phyloP scores from a whole-genome alignment of 1,140 invertebrate species.

The Leptinotarsa defecta region DNA sequence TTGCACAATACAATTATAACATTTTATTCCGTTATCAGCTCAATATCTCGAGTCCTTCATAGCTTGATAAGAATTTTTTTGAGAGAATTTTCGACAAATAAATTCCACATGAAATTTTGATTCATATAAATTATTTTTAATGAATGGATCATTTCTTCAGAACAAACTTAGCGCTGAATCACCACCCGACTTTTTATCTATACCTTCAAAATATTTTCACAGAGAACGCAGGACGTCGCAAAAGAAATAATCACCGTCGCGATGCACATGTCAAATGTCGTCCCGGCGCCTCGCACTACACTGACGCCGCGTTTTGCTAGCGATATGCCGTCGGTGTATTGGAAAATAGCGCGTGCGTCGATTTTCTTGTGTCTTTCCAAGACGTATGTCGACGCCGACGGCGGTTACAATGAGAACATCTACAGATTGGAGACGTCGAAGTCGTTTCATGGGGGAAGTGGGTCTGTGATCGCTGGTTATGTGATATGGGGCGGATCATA shows the following conservation, averaged over 20 bases:
- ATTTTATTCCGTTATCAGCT: too few species aligned
- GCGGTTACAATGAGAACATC: conserved; percentile 9
- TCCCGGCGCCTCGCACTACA: conserved; percentile 51
- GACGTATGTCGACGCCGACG: conserved; percentile 17
- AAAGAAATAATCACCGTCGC: conserved; percentile 21
- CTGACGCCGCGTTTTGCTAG: conserved; percentile 39
- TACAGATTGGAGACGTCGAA: neutral
- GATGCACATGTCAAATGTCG: conserved; percentile 28
- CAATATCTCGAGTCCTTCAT: too few species aligned
- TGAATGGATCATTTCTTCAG: too few species aligned
- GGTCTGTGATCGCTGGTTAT: neutral
- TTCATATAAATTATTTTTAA: too few species aligned
- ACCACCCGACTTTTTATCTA: neutral
- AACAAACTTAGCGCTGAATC: neutral
- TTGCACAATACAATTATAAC: too few species aligned
- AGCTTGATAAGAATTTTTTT: too few species aligned
- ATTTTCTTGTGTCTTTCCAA: neutral
- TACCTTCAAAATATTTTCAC: neutral
- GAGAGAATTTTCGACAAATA: too few species aligned
- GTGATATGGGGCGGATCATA: conserved; percentile 1
- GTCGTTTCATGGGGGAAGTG: neutral
- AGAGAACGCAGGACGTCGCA: conserved; percentile 4
- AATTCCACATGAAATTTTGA: too few species aligned
- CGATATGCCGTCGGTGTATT: conserved; percentile 29
- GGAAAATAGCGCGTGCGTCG: conserved; percentile 15